Evolutionary conservation across 2,113 vertebrate species (phyloP).

Genomic region (Dolichallabes microphthalmus): DNA sequence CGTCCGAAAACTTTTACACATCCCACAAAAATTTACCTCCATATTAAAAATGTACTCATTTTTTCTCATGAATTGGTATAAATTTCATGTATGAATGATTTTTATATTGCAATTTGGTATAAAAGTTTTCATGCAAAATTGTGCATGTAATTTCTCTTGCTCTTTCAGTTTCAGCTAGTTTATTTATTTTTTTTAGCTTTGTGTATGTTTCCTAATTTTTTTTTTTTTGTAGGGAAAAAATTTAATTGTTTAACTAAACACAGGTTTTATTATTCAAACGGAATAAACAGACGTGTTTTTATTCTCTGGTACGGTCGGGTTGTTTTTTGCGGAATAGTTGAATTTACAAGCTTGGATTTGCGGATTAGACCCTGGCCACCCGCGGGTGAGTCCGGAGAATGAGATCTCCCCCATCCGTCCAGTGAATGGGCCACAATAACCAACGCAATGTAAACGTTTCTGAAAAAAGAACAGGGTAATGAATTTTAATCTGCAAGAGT

Average conservation of each 20-base stretch:
- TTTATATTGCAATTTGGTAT: background rate
- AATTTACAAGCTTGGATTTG: constrained; percentile 39
- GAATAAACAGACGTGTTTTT: constrained; percentile 17
- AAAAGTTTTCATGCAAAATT: too few species aligned
- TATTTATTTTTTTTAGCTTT: background rate
- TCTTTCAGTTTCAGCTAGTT: background rate
- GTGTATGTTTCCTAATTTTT: background rate
- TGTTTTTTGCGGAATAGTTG: constrained; percentile 41
- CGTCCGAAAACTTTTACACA: too few species aligned
- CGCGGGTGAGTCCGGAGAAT: constrained; percentile 47
- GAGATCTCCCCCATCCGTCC: constrained; percentile 48
- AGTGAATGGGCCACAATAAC: constrained; percentile 58
- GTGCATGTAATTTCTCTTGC: background rate
- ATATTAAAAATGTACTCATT: background rate
- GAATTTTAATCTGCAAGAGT: constrained; percentile 80
- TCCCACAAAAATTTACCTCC: background rate
- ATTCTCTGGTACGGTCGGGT: background rate
- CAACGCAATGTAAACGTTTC: constrained; percentile 65
- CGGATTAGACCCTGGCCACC: constrained; percentile 44
- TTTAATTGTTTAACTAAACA: background rate
- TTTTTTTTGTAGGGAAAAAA: background rate
- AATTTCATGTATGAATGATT: background rate
- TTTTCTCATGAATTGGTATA: background rate
- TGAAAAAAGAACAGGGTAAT: constrained; percentile 74
- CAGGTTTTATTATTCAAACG: background rate